Base-by-base conservation (phyloP, 2,113 vertebrate species). In the Actenoides lindsayi region DNA sequence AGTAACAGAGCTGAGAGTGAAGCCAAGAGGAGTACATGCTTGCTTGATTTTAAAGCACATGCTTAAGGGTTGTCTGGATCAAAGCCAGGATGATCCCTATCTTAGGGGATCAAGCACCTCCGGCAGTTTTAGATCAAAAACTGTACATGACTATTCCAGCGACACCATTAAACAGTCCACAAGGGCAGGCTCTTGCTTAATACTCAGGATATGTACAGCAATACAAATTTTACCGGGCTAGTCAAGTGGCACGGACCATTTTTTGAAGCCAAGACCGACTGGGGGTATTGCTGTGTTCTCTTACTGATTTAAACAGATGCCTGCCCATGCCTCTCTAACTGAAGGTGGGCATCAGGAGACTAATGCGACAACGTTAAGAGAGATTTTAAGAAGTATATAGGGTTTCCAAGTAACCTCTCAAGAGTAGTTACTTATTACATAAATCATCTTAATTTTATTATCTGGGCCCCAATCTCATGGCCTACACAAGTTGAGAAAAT, bases 161-260 rank as follows among this genome's bases (percentile, higher is more conserved):
- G 30, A 76, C 35, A 41, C 5, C 57, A 71, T 28, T 48, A 68
- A 46, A 15, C 19, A 64, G 48, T 28, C 33, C 68, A 53, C 25
- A 76, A 48, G 59, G 24, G n/a, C 24, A 65, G 33, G 25, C 21
- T 60, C 81, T 0, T 56, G 37, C 48, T 79, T 68, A 50, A 1
- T n/a, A 42, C 39, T 67, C 8, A 2, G 35, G 33, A 35, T 17
- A 10, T 0, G 0, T 5, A 31, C 1, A 85, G 53, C 11, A 65
- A 80, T 68, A 65, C 15, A 5, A 63, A 31, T 83, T 73, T 83
- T 56, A 80, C 28, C n/a, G 35, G 6, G 13, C 10, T n/a, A 48
- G 30, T 59, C 19, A 33, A 91, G 20, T 15, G 35, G 31, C 19
- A 44, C 3, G 15, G 42, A 13, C 19, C 53, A 33, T n/a, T 86